These are phyloP conservation scores for Bombus balteatus DNA, from an alignment of 1,140 invertebrate species.

Conservation along the genomic window DNA sequence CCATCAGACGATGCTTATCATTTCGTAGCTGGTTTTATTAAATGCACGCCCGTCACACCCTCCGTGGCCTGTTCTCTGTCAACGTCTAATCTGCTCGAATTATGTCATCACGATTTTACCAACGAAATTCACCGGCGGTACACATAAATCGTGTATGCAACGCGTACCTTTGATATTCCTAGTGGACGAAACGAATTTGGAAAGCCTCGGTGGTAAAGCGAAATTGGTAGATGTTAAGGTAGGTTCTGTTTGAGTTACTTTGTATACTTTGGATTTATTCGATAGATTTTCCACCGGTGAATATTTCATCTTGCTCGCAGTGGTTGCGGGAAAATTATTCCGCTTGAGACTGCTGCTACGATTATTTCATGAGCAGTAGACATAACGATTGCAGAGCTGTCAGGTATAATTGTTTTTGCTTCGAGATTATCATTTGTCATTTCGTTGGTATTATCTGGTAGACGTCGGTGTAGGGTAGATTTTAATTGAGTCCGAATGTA, in stretches of 20 bases:
- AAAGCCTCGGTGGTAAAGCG: not conserved
- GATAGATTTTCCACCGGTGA: slow-evolving; percentile 20
- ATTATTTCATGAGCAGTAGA: not conserved
- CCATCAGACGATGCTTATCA: slow-evolving; percentile 53
- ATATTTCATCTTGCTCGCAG: slow-evolving; percentile 1
- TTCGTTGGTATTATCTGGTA: not conserved
- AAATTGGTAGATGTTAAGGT: not conserved
- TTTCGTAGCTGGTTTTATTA: slow-evolving; percentile 62
- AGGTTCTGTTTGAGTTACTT: not conserved
- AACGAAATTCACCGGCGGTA: not conserved
- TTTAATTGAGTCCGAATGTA: not conserved
- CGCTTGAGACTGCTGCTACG: not conserved
- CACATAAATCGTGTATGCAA: not conserved
- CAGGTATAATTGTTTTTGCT: not conserved
- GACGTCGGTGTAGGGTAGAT: not conserved
- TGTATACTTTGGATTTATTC: slow-evolving; percentile 37
- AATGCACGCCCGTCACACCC: slow-evolving; percentile 12
- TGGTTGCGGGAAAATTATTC: not conserved
- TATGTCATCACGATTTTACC: not conserved
- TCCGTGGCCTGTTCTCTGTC: not conserved
- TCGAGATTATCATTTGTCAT: not conserved
- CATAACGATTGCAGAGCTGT: not conserved
- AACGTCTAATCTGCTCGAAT: not conserved
- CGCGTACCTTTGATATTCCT: not conserved
- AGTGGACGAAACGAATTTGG: not conserved